phyloP scores from a whole-genome alignment of 1,140 invertebrate genomes.

The Drosophila murphyi region DNA sequence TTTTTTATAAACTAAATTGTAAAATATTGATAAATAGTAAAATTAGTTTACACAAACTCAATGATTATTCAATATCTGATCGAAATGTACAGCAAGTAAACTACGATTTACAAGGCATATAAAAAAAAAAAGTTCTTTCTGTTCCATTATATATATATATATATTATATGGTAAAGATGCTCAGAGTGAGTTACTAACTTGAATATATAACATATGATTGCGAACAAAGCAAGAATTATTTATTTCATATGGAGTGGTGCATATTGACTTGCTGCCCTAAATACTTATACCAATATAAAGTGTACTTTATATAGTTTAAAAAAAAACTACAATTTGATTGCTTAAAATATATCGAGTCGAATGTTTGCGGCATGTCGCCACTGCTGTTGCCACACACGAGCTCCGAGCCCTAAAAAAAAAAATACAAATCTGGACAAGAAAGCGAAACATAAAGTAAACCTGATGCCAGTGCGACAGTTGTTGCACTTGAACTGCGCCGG shows the following conservation, averaged over 20 bases:
- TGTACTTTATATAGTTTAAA: constrained; percentile 48
- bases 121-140: too few relatives aligned
- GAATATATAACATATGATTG: not conserved
- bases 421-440: constrained; percentile 28
- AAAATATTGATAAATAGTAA: too few relatives aligned
- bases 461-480: constrained; percentile 59
- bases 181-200: not conserved
- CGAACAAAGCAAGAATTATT: too few relatives aligned
- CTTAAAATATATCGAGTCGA: constrained; percentile 57
- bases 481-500: constrained; percentile 62
- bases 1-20: too few relatives aligned
- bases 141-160: too few relatives aligned
- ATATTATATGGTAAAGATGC: too few relatives aligned
- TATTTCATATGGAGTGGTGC: not conserved
- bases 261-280: not conserved
- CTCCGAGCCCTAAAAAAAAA: constrained; percentile 23
- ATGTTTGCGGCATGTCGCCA: constrained; percentile 46
- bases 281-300: constrained; percentile 32
- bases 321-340: constrained; percentile 50
- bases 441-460: constrained; percentile 37
- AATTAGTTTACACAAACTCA: too few relatives aligned
- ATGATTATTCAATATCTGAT: too few relatives aligned
- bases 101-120: too few relatives aligned
- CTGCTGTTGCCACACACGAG: constrained; percentile 42
- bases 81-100: too few relatives aligned